phyloP scores from a whole-genome alignment of 2,113 vertebrate species.

The Gymnorhina tibicen region DNA sequence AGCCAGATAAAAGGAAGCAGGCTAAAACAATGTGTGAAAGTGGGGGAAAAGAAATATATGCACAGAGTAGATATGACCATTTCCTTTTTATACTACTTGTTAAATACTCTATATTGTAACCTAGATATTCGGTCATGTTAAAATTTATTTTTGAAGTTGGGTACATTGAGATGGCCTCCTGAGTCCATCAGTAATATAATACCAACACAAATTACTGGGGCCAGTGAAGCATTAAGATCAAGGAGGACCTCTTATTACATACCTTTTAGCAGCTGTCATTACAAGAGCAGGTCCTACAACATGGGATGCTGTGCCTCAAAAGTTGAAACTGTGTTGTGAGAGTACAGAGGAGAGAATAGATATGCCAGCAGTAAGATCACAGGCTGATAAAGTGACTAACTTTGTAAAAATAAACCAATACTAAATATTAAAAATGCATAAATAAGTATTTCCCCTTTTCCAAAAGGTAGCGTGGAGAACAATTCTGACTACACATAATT shows the following conservation, averaged over 20 bases:
- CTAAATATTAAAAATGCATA: not conserved
- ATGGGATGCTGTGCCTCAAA: not conserved
- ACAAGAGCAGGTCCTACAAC: not conserved
- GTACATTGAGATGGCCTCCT: not conserved
- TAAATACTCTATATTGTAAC: not conserved
- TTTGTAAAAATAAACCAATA: not conserved
- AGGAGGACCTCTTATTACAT: not conserved
- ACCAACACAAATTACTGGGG: not conserved
- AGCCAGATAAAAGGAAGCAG: not conserved
- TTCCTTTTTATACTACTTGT: not conserved
- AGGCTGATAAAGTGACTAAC: not conserved
- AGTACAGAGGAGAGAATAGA: not conserved
- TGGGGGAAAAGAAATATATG: not conserved
- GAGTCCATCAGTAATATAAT: not conserved
- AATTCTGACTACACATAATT: not conserved
- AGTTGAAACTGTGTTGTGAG: not conserved
- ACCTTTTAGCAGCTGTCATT: not conserved
- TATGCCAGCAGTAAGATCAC: not conserved
- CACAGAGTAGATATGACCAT: not conserved
- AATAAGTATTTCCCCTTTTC: not conserved
- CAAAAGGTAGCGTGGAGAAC: not conserved
- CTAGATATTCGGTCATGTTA: accelerated
- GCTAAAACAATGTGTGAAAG: not conserved
- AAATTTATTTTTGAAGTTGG: not conserved
- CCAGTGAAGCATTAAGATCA: not conserved